A percentile compares a stretch with the other conserved stretches of the same genome.
These are phyloP conservation scores for Galerucella calmariensis DNA, from an alignment of 2,888 invertebrate genomes.

Conservation along the genomic window DNA sequence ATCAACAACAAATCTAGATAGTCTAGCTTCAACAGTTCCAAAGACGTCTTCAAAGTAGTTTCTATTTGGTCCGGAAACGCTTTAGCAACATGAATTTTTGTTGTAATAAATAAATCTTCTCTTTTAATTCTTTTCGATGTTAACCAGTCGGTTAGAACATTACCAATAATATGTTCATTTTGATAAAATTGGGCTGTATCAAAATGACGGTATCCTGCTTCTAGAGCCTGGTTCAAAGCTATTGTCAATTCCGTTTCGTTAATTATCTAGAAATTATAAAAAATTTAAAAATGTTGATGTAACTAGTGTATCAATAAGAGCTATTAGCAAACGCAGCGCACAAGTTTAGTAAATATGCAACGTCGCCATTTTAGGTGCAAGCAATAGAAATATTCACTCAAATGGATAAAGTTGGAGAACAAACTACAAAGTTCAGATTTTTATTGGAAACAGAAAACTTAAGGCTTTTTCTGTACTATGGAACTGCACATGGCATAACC, in stretches of 20 bases:
- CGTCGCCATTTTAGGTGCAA: no score
- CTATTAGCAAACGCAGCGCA: no score
- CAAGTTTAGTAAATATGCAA: no score
- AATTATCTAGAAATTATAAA: conserved; percentile 70
- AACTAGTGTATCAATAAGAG: no score
- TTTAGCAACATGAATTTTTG: conserved; percentile 78
- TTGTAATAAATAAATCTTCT: conserved; percentile 83
- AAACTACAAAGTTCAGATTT: no score
- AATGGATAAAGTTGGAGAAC: no score
- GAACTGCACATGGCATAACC: no score
- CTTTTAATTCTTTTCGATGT: conserved; percentile 73
- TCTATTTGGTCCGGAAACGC: conserved; percentile 66
- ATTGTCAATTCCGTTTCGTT: conserved; percentile 67
- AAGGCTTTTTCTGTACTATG: no score
- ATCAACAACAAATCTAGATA: conserved; percentile 54
- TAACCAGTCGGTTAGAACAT: conserved; percentile 76
- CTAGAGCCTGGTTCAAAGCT: conserved; percentile 75
- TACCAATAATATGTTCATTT: conserved; percentile 79
- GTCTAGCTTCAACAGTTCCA: conserved; percentile 49
- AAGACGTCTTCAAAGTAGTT: conserved; percentile 48
- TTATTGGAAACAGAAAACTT: no score
- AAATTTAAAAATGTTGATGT: no score
- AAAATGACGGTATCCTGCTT: conserved; percentile 82
- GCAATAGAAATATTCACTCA: no score
- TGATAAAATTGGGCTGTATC: conserved; percentile 81